Evolutionary conservation across 2,113 vertebrate species (phyloP).

Genomic region (Accipiter cooperii): DNA sequence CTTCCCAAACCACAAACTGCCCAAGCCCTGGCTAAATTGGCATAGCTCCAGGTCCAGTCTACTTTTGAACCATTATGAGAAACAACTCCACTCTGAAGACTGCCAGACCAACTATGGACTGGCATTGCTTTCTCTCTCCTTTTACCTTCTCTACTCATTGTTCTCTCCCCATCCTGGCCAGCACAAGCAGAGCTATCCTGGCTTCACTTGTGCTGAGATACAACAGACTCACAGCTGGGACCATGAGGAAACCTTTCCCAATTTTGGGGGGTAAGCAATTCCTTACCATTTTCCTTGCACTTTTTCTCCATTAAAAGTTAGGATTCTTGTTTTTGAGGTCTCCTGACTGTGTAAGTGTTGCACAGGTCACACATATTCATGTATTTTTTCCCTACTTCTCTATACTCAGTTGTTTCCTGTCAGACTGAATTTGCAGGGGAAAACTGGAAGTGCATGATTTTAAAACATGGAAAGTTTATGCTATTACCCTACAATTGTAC

Average conservation of each 20-base stretch:
- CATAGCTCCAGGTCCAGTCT: neutral
- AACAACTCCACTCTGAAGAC: neutral
- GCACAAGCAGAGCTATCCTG: neutral
- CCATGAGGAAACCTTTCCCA: neutral
- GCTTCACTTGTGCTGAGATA: neutral
- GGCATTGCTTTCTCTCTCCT: neutral
- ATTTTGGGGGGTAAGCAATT: neutral
- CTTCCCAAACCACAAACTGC: neutral
- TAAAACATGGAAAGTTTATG: neutral
- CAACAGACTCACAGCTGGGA: neutral
- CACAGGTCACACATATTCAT: neutral
- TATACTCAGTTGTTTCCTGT: neutral
- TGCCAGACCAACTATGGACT: neutral
- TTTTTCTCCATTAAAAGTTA: neutral
- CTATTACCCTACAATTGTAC: neutral
- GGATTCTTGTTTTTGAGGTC: neutral
- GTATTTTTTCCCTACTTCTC: neutral
- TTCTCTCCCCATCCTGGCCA: neutral
- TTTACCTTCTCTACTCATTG: neutral
- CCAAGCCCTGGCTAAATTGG: neutral
- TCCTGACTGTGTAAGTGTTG: neutral
- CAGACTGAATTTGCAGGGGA: neutral
- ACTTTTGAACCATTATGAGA: neutral
- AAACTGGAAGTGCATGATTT: neutral
- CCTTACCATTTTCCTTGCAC: neutral